Base-by-base conservation (phyloP, 1,140 invertebrate species). In the Ceratina calcarata region DNA sequence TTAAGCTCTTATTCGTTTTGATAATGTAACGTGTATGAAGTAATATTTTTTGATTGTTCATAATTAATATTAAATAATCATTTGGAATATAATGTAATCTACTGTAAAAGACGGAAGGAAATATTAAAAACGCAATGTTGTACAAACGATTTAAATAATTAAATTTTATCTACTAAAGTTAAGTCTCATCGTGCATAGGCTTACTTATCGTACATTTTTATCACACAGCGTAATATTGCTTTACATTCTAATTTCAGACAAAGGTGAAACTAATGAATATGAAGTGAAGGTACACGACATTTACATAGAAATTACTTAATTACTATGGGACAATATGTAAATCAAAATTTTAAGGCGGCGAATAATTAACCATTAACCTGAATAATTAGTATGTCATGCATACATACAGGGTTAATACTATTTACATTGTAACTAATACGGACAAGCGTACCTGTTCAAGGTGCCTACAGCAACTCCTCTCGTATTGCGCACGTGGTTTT, bases 401-500 rank as follows among this genome's bases (percentile, higher is more conserved):
- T 57, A 62, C 1, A 16, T 45, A 51, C 7, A 75, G 18, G 53
- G 37, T 15, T 64, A 37, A 75, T 32, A 32, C 27, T 32, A 32
- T 32, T 32, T 32, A 4, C 27, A 32, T 32, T 2, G 27, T 32
- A 32, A 16, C 10, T 62, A 78, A 62, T 78, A 3, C 49, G 49
- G 20, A 24, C 24, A 20, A 13, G 58, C 60, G 8, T 72, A 78
- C 68, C 76, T 78, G 37, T 16, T 53, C 55, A 53, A 45, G 8
- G 49, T 45, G 49, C 20, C 51, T 22, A 8, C 20, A 49, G 4
- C 24, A 61, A 51, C 49, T 71, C 67, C 55, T 16, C 49, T 71
- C 51, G 32, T 64, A 72, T 53, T 72, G 51, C 51, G 32, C 68
- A 64, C 68, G 76, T 78, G 76, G 76, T 64, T 27, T 22, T 37